These are phyloP conservation scores for Tinamus guttatus DNA, from an alignment of 2,113 vertebrate genomes.

Conservation along the genomic window DNA sequence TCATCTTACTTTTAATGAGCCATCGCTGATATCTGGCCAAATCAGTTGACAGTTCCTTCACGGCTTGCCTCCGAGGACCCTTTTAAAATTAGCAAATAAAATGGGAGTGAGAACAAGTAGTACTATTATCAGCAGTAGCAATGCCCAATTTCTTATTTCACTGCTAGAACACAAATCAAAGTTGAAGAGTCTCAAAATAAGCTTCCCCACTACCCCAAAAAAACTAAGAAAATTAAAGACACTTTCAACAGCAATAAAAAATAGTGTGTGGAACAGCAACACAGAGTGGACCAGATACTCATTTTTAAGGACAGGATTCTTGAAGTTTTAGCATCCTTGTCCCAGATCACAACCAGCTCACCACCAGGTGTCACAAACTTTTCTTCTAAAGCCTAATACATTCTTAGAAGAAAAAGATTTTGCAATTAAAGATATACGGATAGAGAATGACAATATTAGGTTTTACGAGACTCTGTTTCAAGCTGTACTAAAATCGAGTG, in stretches of 20 bases:
- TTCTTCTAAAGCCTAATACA: not conserved
- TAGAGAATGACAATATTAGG: not conserved
- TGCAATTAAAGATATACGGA: not conserved
- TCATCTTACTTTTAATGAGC: constrained; percentile 94
- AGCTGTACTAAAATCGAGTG: not conserved
- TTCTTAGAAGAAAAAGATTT: not conserved
- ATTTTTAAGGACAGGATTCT: not conserved
- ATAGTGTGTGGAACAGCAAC: not conserved
- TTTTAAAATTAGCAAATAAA: constrained; percentile 52
- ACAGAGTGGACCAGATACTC: not conserved
- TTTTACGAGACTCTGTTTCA: not conserved
- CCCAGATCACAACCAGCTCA: not conserved
- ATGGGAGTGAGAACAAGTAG: not conserved
- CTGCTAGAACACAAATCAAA: not conserved
- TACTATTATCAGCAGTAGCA: not conserved
- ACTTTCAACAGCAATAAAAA: not conserved
- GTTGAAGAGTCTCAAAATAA: not conserved
- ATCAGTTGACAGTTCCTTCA: constrained; percentile 92
- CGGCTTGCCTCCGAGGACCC: constrained; percentile 92
- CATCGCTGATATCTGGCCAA: constrained; percentile 91
- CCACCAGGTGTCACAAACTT: not conserved
- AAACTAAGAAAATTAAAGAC: not conserved
- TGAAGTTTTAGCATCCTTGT: not conserved
- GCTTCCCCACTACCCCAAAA: not conserved
- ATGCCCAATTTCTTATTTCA: not conserved